Base-by-base conservation (phyloP, 64 coral and sea anemone species). In the Dendrophyllia cribrosa region DNA sequence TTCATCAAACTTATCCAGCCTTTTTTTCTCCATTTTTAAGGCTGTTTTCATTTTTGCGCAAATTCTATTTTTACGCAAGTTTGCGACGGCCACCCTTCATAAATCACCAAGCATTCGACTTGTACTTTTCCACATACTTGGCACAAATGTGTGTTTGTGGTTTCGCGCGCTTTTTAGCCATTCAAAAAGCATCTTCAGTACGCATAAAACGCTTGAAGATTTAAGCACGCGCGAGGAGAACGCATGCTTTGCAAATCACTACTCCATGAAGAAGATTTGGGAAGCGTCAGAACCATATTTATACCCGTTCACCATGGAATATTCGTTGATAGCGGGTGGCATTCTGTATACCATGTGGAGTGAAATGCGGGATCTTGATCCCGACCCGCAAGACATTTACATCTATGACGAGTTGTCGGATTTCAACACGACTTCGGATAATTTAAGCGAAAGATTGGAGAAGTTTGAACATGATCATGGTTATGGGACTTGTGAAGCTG, bases 321-420 rank as follows among this genome's bases (percentile, higher is more conserved):
- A 96, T 85, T 88, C 97, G 34, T 47, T 99, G 12, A 96, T 96
- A 24, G 94, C 97, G 60, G 91, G 94, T 59, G 97, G 97, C 50
- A 96, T 96, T 67, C 73, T 96, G 22, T 99, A 99, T 72, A 96
- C 89, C 77, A 93, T 99, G 94, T 99, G 97, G 97, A 99, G 94
- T 52, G 94, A 88, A 13, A 93, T 99, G 91, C 59, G 94, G 22
- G 97, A 99, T 68, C 87, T 99, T 9, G 97, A 99, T 90, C 97
- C 97, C 55, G 94, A 96, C 15, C 97, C 97, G 17, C 94, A 99
- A 48, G 97, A 99, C 51, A 99, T 99, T 66, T 99, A 99, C 59
- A 99, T 99, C 77, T 96, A 99, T 56, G 97, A 99, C 51, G 97
- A 99, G 78, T 61, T 99, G 3, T 96, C 97, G 9, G 97, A 99